Evolutionary conservation across 2,797 vertebrate genomes (phyloP).

Genomic region (Phataginus tricuspis): DNA sequence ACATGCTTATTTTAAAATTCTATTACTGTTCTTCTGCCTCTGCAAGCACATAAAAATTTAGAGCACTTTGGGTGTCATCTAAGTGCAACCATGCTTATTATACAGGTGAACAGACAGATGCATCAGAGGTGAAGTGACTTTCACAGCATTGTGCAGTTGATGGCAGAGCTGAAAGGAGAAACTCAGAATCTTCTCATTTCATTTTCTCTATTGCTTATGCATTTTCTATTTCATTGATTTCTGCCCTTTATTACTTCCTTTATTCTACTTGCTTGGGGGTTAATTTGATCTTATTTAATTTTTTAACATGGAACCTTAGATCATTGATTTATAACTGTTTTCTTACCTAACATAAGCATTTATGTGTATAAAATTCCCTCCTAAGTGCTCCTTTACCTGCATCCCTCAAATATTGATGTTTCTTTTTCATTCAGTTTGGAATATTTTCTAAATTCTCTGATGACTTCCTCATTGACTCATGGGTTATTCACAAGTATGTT

Average conservation of each 20-base stretch:
- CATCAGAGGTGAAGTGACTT: not conserved
- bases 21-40: not conserved
- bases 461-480: not conserved
- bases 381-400: not conserved
- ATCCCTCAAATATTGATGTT: not conserved
- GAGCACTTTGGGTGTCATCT: not conserved
- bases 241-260: not conserved
- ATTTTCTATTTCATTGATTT: not conserved
- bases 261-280: not conserved
- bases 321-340: not conserved
- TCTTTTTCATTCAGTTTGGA: not conserved
- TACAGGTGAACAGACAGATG: not conserved
- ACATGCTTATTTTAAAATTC: not conserved
- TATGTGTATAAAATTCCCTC: not conserved
- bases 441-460: not conserved
- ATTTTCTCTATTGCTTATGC: not conserved
- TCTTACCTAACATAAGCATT: not conserved
- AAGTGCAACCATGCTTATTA: not conserved
- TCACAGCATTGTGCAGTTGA: not conserved
- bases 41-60: not conserved
- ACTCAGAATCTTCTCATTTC: not conserved
- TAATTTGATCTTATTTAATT: not conserved
- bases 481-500: not conserved
- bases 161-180: not conserved
- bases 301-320: not conserved